These are phyloP conservation scores for Dicrurus megarhynchus DNA, from an alignment of 2,113 vertebrate species.

Conservation along the genomic window DNA sequence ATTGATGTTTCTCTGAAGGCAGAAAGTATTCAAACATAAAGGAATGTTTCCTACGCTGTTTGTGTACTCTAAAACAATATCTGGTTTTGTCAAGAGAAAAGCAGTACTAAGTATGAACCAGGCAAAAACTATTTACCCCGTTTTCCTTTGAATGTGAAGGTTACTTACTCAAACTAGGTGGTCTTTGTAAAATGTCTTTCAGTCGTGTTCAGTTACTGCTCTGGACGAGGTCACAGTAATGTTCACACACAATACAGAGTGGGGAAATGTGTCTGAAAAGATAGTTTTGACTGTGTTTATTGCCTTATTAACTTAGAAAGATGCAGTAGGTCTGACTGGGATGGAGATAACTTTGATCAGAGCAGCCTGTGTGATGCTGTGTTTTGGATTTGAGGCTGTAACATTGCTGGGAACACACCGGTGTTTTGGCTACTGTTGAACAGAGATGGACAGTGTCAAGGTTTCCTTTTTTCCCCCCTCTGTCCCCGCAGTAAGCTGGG, in stretches of 20 bases:
- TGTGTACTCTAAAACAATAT: neutral
- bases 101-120: neutral
- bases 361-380: neutral
- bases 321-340: neutral
- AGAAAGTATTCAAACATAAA: neutral
- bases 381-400: neutral
- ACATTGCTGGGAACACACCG: fast-evolving
- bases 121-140: neutral
- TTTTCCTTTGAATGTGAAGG: neutral
- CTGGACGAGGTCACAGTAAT: neutral
- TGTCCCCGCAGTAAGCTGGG: neutral
- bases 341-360: neutral
- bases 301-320: neutral
- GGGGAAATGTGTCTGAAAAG: neutral
- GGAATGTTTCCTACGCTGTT: neutral
- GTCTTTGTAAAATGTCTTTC: neutral
- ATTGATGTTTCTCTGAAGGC: neutral
- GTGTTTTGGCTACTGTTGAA: neutral
- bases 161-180: neutral
- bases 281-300: neutral
- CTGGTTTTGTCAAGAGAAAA: neutral
- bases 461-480: neutral
- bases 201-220: neutral
- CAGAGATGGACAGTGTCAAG: neutral
- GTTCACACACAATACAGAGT: neutral